Evolutionary conservation across 2,888 invertebrate species (phyloP), one percentile per base, ranked within the genome.

Genomic region (Latheticus oryzae): DNA sequence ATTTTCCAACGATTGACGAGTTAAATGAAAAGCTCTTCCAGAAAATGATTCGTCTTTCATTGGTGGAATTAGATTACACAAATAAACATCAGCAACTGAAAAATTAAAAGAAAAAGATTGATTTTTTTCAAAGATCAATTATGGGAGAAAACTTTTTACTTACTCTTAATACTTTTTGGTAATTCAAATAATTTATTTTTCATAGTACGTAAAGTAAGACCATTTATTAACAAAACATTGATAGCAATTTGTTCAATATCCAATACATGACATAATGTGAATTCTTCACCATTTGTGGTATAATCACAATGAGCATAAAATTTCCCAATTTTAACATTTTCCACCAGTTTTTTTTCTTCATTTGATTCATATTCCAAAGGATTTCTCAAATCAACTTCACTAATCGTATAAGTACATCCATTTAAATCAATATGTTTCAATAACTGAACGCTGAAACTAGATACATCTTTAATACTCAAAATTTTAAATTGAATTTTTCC

Each of bases 401-500:
- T 42, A n/a, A 50, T 42, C n/a, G 38, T 17, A 5, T 9, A 11
- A 40, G 9, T n/a, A 5, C 28, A 9, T 19, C 70, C 68, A 9
- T 74, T 63, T 0, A 63, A 56, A 56, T 72, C 73, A 17, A 69
- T 72, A 60, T 82, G 79, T 43, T 82, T 79, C 19, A 84, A 60
- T 5, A 87, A 64, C 48, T 86, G 81, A 0, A 83, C 88, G 7
- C 85, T 84, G 68, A 84, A 89, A 52, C 82, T 81, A 0, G 83
- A 83, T 0, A 89, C 87, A 61, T 85, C 82, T 47, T 84, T 81
- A 15, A 87, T 80, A 61, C 81, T 75, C 4, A 83, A 66, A 3
- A 88, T 80, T 70, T 82, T 81, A 58, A 87, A 85, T 47, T 82
- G 83, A 2, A 88, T 78, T 2, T 77, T 70, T 0, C 87, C 87